Percentiles rank a stretch among this genome's conserved stretches.
phyloP scores from a whole-genome alignment of 2,888 invertebrate genomes.

The Xestia xanthographa region DNA sequence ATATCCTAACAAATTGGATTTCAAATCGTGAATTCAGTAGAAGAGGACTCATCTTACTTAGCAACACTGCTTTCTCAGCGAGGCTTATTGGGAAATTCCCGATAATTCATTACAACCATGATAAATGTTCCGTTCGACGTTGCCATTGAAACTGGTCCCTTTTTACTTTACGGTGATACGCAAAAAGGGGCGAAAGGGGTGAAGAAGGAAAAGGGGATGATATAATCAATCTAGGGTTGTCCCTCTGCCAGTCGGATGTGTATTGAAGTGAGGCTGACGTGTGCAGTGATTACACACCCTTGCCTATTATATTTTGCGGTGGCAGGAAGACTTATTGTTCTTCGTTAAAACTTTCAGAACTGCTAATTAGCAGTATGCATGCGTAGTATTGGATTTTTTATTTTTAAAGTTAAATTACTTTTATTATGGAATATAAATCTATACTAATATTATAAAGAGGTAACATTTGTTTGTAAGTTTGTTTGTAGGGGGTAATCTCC shows the following conservation, averaged over 20 bases:
- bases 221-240: slow-evolving; percentile 88
- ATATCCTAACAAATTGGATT: slow-evolving; percentile 50
- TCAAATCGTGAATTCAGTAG: slow-evolving; percentile 46
- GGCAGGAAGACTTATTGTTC: slow-evolving; percentile 50
- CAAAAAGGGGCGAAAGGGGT: slow-evolving; percentile 87
- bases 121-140: slow-evolving; percentile 87
- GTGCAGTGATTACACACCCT: slow-evolving; percentile 66
- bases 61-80: slow-evolving; percentile 47
- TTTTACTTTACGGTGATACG: slow-evolving; percentile 89
- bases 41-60: slow-evolving; percentile 50
- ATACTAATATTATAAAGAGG: no score
- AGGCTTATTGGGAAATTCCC: slow-evolving; percentile 86
- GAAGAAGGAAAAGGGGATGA: slow-evolving; percentile 84
- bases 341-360: slow-evolving; percentile 31
- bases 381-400: neutral
- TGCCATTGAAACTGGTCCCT: slow-evolving; percentile 87
- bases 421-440: neutral
- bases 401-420: slow-evolving; percentile 9
- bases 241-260: slow-evolving; percentile 75
- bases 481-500: no score
- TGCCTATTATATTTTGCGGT: slow-evolving; percentile 50
- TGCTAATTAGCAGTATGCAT: slow-evolving; percentile 36
- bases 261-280: slow-evolving; percentile 77
- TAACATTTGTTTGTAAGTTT: no score
- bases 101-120: slow-evolving; percentile 89